Evolutionary conservation across 2,113 vertebrate species (phyloP), one percentile per base, ranked within the genome.

Genomic region (Caretta caretta): DNA sequence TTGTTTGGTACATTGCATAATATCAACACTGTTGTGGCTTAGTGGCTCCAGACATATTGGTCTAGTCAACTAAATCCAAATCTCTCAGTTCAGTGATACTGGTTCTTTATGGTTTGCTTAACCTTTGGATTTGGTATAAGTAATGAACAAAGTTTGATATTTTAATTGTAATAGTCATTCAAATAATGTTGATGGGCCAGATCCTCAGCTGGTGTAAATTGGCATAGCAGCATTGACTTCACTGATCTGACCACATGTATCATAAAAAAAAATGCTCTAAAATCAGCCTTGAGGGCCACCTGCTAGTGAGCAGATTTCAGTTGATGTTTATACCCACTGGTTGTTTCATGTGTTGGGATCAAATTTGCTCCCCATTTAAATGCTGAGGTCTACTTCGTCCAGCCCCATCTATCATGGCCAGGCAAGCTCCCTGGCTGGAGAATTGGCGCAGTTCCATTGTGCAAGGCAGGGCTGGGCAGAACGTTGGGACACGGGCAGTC

Each of bases 381-480:
- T 69, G 62, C 16, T 69, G 62, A 69, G 62, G 17, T 69, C 35
- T n/a, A n/a, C 31, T 17, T 86, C 56, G 35, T 10, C 1, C 0
- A 1, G 0, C 24, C 27, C 62, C 17, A 56, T 10, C 48, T 86
- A 57, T 56, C 19, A 50, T 65, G 75, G 62, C 11, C 9, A 25
- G 56, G 29, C n/a, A 19, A 5, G 84, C 54, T 72, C 1, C 0
- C 0, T 0, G 17, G 5, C 54, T 35, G 54, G 0, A 1, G 54
- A 42, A 84, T 22, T 59, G 22, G 16, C n/a, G 54, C 1, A 0
- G 72, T 11, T 84, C 84, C n/a, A 85, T 11, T 35, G 24, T 82
- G 46, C 7, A 76, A 84, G 81, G 1, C 14, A 75, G 2, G 25
- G 22, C 6, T 35, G 7, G 62, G 17, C 62, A n/a, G 35, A 69